Percentiles rank a stretch among this genome's conserved stretches.
Evolutionary conservation across 2,797 vertebrate genomes (phyloP).

Genomic region (Octomys mimax): DNA sequence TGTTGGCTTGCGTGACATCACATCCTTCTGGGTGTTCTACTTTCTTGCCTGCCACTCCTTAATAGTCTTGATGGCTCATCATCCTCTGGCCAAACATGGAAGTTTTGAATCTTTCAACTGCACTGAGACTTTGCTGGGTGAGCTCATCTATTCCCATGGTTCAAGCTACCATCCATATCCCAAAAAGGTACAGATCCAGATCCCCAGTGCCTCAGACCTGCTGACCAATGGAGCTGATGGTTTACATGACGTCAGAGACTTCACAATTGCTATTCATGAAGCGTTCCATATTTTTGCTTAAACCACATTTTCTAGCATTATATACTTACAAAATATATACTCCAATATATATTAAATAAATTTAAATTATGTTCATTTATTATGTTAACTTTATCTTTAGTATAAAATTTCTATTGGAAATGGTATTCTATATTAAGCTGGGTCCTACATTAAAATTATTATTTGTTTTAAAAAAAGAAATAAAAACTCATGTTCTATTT

Average conservation of each 20-base stretch:
- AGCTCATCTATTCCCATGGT: not conserved
- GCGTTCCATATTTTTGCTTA: not conserved
- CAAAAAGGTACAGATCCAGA: not conserved
- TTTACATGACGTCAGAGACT: not conserved
- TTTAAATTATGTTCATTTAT: constrained; percentile 37
- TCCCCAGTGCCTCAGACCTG: not conserved
- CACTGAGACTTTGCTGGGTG: not conserved
- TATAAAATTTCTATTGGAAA: constrained; percentile 33
- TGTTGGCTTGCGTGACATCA: not conserved
- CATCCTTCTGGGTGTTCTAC: not conserved
- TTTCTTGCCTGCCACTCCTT: not conserved
- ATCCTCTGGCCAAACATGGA: not conserved
- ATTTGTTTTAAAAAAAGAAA: not conserved
- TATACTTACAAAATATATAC: not conserved
- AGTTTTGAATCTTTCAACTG: not conserved
- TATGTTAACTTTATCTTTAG: constrained; percentile 34
- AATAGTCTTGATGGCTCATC: not conserved
- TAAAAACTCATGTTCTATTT: not conserved
- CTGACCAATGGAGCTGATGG: not conserved
- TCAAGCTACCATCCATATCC: not conserved
- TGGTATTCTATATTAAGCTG: not conserved
- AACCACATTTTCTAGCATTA: not conserved
- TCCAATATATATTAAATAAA: not conserved
- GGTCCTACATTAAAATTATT: constrained; percentile 46
- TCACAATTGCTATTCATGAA: not conserved